Conservation (phyloP, 2,888 invertebrate species). For the Sclerodermus sp. region DNA sequence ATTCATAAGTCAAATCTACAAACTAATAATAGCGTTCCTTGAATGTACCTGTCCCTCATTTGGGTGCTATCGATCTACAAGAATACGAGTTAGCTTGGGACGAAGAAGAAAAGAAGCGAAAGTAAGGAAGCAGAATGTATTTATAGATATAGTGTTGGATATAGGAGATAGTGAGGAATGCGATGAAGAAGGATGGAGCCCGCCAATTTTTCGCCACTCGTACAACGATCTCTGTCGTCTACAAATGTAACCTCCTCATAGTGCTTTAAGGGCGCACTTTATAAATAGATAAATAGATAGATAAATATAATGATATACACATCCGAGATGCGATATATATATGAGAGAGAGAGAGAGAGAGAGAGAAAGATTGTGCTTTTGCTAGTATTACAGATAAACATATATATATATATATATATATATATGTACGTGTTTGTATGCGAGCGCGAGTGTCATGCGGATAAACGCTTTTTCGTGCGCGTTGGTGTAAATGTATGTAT, state of each 20-base stretch:
- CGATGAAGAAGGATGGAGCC: constrained; percentile 3
- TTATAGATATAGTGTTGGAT: no score
- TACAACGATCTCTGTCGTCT: constrained; percentile 46
- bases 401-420: constrained; percentile 21
- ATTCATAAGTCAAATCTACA: no score
- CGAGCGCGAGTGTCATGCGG: constrained; percentile 19
- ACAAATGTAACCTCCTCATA: constrained; percentile 38
- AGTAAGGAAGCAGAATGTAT: no score
- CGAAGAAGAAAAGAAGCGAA: no score
- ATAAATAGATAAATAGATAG: constrained; percentile 17
- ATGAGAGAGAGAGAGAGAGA: constrained; percentile 12
- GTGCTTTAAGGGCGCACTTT: constrained; percentile 30
- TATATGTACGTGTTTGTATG: constrained; percentile 19
- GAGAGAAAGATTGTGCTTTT: no score
- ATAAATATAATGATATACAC: constrained; percentile 17
- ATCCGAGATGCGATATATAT: constrained; percentile 10
- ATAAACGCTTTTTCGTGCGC: constrained; percentile 3
- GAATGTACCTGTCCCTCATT: no score
- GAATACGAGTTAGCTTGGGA: no score
- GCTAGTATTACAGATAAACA: constrained; percentile 10
- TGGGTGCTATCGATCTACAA: no score
- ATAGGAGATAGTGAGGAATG: no score
- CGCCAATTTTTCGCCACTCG: constrained; percentile 34
- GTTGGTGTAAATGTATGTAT: no score
- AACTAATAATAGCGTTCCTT: no score